Conservation (phyloP, 1,140 invertebrate species). For the Scaptomyza pallida region DNA sequence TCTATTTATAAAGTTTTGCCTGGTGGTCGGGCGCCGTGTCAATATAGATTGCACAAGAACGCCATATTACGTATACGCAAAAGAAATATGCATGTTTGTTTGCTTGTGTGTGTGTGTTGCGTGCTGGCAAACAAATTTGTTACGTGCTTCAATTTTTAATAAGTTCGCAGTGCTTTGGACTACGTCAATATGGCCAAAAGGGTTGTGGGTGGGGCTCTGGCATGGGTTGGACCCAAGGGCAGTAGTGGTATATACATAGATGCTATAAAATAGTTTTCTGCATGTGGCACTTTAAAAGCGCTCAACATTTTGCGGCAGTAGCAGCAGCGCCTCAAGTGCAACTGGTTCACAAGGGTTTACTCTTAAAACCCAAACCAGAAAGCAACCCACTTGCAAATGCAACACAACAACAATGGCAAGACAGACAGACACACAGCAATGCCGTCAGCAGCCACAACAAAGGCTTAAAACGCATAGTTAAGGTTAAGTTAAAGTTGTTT, state of each 20-base stretch:
- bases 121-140: constrained; percentile 29
- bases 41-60: constrained; percentile 30
- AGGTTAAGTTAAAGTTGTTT: background rate
- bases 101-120: no score
- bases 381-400: constrained; percentile 27
- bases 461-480: constrained; percentile 15
- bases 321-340: constrained; percentile 48
- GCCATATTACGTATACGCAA: constrained; percentile 37
- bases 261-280: constrained; percentile 29
- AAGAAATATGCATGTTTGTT: constrained; percentile 12
- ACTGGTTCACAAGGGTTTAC: constrained; percentile 45
- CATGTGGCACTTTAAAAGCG: constrained; percentile 42
- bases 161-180: constrained; percentile 15
- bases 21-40: constrained; percentile 1
- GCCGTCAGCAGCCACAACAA: constrained; percentile 40
- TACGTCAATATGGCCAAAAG: background rate
- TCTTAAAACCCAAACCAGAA: constrained; percentile 37
- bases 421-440: constrained; percentile 17
- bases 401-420: background rate
- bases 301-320: constrained; percentile 22
- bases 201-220: background rate
- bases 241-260: background rate
- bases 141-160: constrained; percentile 46
- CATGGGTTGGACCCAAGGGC: background rate
- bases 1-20: constrained; percentile 25